phyloP scores from a whole-genome alignment of 2,888 invertebrate genomes.

The Timandra comae region DNA sequence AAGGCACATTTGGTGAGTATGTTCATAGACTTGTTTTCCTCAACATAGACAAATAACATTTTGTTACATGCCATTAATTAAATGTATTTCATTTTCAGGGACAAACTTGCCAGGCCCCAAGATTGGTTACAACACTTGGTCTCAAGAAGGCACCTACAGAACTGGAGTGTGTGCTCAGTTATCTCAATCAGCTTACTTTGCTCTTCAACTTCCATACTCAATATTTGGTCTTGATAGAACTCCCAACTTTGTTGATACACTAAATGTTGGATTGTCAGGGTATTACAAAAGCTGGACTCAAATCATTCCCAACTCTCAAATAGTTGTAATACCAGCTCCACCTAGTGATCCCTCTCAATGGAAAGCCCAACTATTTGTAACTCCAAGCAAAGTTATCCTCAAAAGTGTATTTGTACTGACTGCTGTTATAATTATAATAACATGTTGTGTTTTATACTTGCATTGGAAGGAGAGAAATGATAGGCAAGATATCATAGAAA shows the following conservation, averaged over 20 bases:
- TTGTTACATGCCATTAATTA: too few species aligned
- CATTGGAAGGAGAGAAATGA: slow-evolving; percentile 90
- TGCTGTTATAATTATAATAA: slow-evolving; percentile 90
- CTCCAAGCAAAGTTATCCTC: slow-evolving; percentile 94
- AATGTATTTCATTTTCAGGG: slow-evolving; percentile 53
- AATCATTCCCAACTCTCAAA: slow-evolving; percentile 98
- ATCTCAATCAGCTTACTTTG: slow-evolving; percentile 93
- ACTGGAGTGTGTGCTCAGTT: slow-evolving; percentile 91
- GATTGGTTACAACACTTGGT: slow-evolving; percentile 90
- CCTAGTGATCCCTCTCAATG: slow-evolving; percentile 85
- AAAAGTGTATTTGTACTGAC: slow-evolving; percentile 92
- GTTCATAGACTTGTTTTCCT: too few species aligned
- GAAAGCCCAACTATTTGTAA: slow-evolving; percentile 95
- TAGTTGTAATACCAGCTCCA: slow-evolving; percentile 95
- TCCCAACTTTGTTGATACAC: slow-evolving; percentile 96
- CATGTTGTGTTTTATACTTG: slow-evolving; percentile 88
- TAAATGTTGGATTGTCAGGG: slow-evolving; percentile 87
- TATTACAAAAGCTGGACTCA: slow-evolving; percentile 88
- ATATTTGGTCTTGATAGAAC: slow-evolving; percentile 98
- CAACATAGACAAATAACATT: too few species aligned
- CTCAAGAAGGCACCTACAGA: slow-evolving; percentile 89
- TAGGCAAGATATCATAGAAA: slow-evolving; percentile 65
- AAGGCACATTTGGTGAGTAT: slow-evolving; percentile 84
- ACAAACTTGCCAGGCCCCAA: slow-evolving; percentile 95
- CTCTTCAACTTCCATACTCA: slow-evolving; percentile 95